Conservation (phyloP, 2,113 vertebrate species). For the Cromileptes altivelis region DNA sequence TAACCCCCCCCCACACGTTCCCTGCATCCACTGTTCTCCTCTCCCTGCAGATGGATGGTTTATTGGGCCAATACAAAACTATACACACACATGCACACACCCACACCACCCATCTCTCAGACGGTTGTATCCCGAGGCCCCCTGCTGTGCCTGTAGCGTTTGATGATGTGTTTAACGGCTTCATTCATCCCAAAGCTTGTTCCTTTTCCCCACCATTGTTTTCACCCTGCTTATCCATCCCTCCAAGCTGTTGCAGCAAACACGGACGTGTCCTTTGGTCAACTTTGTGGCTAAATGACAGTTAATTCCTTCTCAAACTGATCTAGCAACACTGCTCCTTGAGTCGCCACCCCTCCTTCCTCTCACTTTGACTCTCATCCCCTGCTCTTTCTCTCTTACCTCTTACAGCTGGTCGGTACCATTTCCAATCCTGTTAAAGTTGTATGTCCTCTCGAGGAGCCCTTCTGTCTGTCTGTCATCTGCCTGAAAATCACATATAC, state of each 20-base stretch:
- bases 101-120: constrained; percentile 72
- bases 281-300: constrained; percentile 55
- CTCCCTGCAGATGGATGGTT: constrained; percentile 72
- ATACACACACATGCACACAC: constrained; percentile 71
- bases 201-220: constrained; percentile 24
- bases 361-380: constrained; percentile 70
- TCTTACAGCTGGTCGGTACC: constrained; percentile 75
- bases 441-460: constrained; percentile 70
- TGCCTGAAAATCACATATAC: constrained; percentile 67
- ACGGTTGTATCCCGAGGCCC: constrained; percentile 76
- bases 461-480: constrained; percentile 75
- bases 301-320: constrained; percentile 49
- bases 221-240: constrained; percentile 36
- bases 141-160: constrained; percentile 78
- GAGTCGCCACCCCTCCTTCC: constrained; percentile 51
- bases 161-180: constrained; percentile 75
- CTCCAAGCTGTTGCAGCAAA: constrained; percentile 35
- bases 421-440: constrained; percentile 82
- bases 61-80: constrained; percentile 75
- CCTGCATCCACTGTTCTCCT: constrained; percentile 63
- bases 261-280: constrained; percentile 28
- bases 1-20: constrained; percentile 48
- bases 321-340: constrained; percentile 26
- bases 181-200: constrained; percentile 65
- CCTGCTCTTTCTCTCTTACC: constrained; percentile 62